A percentile compares a stretch with the other conserved stretches of the same genome.
These are phyloP conservation scores for Trichonephila inaurata DNA, from an alignment of 1,140 invertebrate species.

Conservation along the genomic window DNA sequence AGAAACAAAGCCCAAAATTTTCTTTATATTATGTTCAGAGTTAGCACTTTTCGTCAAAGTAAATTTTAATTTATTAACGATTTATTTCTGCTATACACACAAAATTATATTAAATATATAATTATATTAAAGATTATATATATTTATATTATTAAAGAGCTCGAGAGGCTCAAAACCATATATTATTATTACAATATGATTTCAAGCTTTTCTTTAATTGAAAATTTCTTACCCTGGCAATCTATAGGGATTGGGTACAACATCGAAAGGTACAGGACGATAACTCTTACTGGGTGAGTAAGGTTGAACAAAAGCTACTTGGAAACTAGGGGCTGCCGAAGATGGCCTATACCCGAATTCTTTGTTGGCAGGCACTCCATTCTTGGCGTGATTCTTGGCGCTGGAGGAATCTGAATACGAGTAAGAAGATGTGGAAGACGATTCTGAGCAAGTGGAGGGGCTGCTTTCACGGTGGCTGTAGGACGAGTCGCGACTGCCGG, in stretches of 20 bases:
- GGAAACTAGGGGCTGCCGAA: slow-evolving; percentile 1
- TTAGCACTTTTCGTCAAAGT: too few species aligned
- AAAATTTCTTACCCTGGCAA: slow-evolving; percentile 30
- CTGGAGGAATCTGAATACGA: slow-evolving; percentile 67
- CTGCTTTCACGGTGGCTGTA: slow-evolving; percentile 62
- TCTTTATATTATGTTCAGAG: too few species aligned
- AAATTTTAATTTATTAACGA: too few species aligned
- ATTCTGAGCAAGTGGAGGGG: slow-evolving; percentile 39
- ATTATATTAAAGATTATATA: too few species aligned
- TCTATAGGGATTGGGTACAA: slow-evolving; percentile 1
- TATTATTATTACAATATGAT: too few species aligned
- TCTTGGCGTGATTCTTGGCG: neutral
- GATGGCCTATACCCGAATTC: slow-evolving; percentile 44
- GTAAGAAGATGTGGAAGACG: slow-evolving; percentile 59
- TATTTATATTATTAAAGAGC: too few species aligned
- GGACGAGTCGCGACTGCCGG: slow-evolving; percentile 43
- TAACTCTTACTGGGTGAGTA: slow-evolving; percentile 78
- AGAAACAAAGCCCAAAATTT: too few species aligned
- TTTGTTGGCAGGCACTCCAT: slow-evolving; percentile 59
- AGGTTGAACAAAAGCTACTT: slow-evolving; percentile 72
- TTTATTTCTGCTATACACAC: too few species aligned
- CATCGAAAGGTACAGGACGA: slow-evolving; percentile 77
- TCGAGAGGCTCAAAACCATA: too few species aligned
- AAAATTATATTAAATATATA: too few species aligned
- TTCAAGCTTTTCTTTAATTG: neutral